A percentile compares a stretch with the other conserved stretches of the same genome.
Conservation (phyloP, 1,140 invertebrate species). For the Drosophila pandora region DNA sequence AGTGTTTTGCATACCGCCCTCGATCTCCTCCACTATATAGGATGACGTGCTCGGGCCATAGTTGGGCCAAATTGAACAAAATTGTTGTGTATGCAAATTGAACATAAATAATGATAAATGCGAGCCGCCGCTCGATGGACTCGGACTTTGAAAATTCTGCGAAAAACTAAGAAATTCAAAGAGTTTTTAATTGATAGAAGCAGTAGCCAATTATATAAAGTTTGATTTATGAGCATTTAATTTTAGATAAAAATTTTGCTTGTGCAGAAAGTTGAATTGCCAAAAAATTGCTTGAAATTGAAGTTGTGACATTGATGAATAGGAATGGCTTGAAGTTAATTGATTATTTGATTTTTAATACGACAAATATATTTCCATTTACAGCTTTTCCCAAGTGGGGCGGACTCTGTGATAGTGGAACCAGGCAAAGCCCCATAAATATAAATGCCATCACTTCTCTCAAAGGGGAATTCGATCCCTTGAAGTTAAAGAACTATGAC, state of each 20-base stretch:
- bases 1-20: slow-evolving; percentile 31
- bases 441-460: slow-evolving; percentile 68
- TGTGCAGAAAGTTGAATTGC: slow-evolving; percentile 13
- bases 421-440: slow-evolving; percentile 84
- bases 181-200: slow-evolving; percentile 37
- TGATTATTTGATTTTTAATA: not conserved
- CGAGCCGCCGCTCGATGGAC: not conserved
- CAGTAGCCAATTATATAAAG: slow-evolving; percentile 19
- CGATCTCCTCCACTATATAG: slow-evolving; percentile 5
- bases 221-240: slow-evolving; percentile 46
- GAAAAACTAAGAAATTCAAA: slow-evolving; percentile 12
- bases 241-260: slow-evolving; percentile 34
- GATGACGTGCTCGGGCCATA: slow-evolving; percentile 10
- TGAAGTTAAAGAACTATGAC: slow-evolving; percentile 83
- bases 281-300: not conserved
- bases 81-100: slow-evolving; percentile 68
- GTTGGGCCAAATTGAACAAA: slow-evolving; percentile 67
- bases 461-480: slow-evolving; percentile 73
- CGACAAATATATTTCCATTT: not conserved
- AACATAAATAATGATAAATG: slow-evolving; percentile 38
- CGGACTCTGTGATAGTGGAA: slow-evolving; percentile 82
- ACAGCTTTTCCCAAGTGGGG: slow-evolving; percentile 84
- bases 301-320: not conserved
- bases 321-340: not conserved
- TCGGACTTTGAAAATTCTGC: slow-evolving; percentile 14